Evolutionary conservation across 2,113 vertebrate species (phyloP), one percentile per base, ranked within the genome.

Genomic region (Australoheros scitulus): DNA sequence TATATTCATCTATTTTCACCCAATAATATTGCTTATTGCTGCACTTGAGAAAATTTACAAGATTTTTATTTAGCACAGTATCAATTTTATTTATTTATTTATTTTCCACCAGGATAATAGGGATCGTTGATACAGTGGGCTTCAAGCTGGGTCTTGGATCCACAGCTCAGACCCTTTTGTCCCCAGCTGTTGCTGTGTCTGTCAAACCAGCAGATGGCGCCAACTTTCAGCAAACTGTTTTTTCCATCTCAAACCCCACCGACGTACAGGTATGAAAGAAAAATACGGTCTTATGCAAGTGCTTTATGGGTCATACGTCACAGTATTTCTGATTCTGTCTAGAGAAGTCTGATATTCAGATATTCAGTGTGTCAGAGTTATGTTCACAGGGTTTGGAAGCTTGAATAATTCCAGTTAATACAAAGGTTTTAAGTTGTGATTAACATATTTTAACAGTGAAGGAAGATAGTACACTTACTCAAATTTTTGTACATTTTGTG

Each of bases 91-190:
- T 26, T 68, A 47, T 68, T 18, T 5, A 4, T 68, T 15, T n/a
- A 74, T 76, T 32, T 55, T 52, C 47, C 91, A 63, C 87, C 89
- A 99, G 98, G 90, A 96, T 98, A 83, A 96, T 97, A 79, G 89
- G 95, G 87, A 93, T 99, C 70, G 97, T 98, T 90, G 97, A 99
- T 79, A 95, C 94, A 15, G 97, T 99, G 85, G 97, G 97, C 10
- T 91, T 97, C 80, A 97, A 97, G 94, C 77, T 99, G 92, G 96
- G 95, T 41, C 91, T 99, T 34, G 60, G 92, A 10, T 57, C 70
- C 15, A 17, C 59, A 2, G 83, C 84, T 43, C 90, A 96, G 87
- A 94, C 78, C 78, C 80, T 99, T 82, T 88, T 95, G 26, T 95
- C 97, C 2, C 85, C 94, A 13, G 94, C 95, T 61, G 90, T 99